Base-by-base conservation (phyloP, 1,140 invertebrate species). In the Rhynchophorus ferrugineus region DNA sequence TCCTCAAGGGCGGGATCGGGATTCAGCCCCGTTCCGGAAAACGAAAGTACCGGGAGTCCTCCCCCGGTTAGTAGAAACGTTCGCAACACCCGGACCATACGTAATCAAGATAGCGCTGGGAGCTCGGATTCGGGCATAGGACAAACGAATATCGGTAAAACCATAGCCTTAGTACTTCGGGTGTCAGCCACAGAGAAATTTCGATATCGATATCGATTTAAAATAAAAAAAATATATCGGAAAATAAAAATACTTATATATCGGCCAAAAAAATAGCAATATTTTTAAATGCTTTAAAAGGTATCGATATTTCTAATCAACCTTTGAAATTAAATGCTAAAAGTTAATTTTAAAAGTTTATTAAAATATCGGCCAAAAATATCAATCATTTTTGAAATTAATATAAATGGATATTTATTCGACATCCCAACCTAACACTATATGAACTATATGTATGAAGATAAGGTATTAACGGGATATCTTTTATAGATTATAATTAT, bases 401-500 rank as follows among this genome's bases (percentile, higher is more conserved):
- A n/a, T n/a, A n/a, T n/a, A n/a, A n/a, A n/a, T n/a, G n/a, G n/a
- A n/a, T n/a, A n/a, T n/a, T n/a, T n/a, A n/a, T n/a, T n/a, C n/a
- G n/a, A n/a, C n/a, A n/a, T n/a, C n/a, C n/a, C n/a, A n/a, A n/a
- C n/a, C n/a, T n/a, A n/a, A n/a, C n/a, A n/a, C n/a, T n/a, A n/a
- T n/a, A n/a, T n/a, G n/a, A n/a, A n/a, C n/a, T n/a, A n/a, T n/a
- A n/a, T n/a, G n/a, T n/a, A n/a, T n/a, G n/a, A n/a, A n/a, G n/a
- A n/a, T n/a, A n/a, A n/a, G n/a, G n/a, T n/a, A n/a, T n/a, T n/a
- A n/a, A n/a, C n/a, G n/a, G n/a, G n/a, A n/a, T n/a, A n/a, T n/a
- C n/a, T n/a, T 33, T 58, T 63, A 8, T 62, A 80, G 85, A 87
- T 71, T 72, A 75, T 6, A 73, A 71, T 51, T 89, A 89, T 64